Conservation (phyloP, 2,113 vertebrate species). For the Mormoops blainvillei region DNA sequence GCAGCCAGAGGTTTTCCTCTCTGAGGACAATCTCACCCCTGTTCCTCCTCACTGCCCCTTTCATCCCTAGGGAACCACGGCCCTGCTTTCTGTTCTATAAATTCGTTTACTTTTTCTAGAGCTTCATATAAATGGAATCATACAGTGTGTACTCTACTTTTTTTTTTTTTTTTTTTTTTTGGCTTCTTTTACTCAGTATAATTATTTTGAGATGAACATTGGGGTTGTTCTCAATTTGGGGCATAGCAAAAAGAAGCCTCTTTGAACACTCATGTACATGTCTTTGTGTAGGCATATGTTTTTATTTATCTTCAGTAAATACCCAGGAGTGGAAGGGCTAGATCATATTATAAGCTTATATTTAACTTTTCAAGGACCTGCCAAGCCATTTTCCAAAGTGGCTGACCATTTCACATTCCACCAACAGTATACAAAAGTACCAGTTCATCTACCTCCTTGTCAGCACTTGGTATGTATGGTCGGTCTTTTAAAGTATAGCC, state of each 20-base stretch:
- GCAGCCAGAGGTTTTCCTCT: not conserved
- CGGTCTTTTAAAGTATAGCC: not conserved
- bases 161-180: not conserved
- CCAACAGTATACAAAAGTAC: not conserved
- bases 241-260: conserved; percentile 4
- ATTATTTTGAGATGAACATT: conserved; percentile 51
- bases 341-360: conserved; percentile 26
- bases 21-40: not conserved
- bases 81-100: not conserved
- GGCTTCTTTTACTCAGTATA: not conserved
- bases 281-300: conserved; percentile 13
- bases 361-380: not conserved
- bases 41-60: not conserved
- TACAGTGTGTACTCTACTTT: not conserved
- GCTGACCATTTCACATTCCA: not conserved
- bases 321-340: not conserved
- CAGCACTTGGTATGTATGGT: not conserved
- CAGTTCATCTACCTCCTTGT: not conserved
- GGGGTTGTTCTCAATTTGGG: not conserved
- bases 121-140: not conserved
- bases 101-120: not conserved
- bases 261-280: not conserved
- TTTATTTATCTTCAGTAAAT: conserved; percentile 48
- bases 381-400: conserved; percentile 20
- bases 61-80: not conserved